Evolutionary conservation across 2,888 invertebrate genomes (phyloP), one percentile per base, ranked within the genome.

Genomic region (Lingula anatina): DNA sequence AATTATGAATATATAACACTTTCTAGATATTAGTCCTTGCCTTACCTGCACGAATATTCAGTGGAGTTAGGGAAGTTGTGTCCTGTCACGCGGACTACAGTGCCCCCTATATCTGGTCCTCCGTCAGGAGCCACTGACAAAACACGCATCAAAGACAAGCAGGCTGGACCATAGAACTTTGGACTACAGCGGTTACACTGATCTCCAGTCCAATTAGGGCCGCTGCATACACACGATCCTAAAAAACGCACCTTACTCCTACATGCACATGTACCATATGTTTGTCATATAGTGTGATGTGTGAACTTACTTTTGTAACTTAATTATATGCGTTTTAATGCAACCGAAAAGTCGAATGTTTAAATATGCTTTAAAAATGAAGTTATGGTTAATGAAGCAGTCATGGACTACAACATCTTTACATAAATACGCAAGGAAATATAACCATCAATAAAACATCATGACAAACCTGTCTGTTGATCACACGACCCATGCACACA

Each of bases 101-200:
- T 58, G 15, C 52, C 54, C 15, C 61, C 61, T 2, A 44, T 44
- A 39, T 59, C 61, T 1, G 51, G 42, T 3, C 61, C 60, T 21
- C 40, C 27, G 36, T 47, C 45, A 2, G 62, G 62, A 2, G 49
- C 25, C 4, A 62, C 44, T 18, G 47, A 27, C 5, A 49, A 28
- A 2, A 55, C 47, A 15, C 24, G 53, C 20, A 55, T 45, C 27
- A 59, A 44, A 1, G 60, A 57, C 15, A 59, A 51, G 42, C 62
- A 62, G 20, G 48, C 42, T 3, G 53, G 52, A 5, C 60, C 60
- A 23, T 61, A 61, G 48, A 53, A 62, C 3, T 54, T 50, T 31
- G 50, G 41, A 39, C 52, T 57, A 48, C 62, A 62, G n/a, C 40
- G 28, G 28, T 61, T 54, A 44, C 62, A 62, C 2, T 59, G 40